These are phyloP conservation scores for Ptilodon capucinus DNA, from an alignment of 2,888 invertebrate species.

Conservation along the genomic window DNA sequence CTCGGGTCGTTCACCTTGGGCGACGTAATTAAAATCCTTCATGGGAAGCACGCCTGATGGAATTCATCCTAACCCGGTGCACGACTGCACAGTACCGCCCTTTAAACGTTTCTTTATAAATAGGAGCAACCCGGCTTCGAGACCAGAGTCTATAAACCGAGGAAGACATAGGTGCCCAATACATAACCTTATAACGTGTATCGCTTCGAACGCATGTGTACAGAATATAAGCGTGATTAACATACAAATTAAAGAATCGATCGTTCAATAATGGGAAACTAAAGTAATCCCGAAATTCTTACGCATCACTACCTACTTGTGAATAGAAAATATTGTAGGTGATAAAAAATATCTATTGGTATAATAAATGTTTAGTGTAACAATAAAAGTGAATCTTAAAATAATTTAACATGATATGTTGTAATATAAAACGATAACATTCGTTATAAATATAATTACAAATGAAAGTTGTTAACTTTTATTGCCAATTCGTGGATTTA, in stretches of 20 bases:
- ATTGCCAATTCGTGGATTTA: not conserved
- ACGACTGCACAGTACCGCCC: constrained; percentile 69
- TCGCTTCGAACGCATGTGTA: not conserved
- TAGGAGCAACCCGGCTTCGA: constrained; percentile 54
- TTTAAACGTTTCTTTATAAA: constrained; percentile 74
- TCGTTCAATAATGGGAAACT: not conserved
- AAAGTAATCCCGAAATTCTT: not conserved
- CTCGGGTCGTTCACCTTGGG: constrained; percentile 62
- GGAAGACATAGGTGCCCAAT: not conserved
- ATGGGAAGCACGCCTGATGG: constrained; percentile 78
- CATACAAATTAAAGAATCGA: not conserved
- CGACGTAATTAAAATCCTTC: constrained; percentile 81
- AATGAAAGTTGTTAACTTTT: not conserved
- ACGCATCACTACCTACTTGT: too few relatives aligned
- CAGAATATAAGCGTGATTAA: not conserved
- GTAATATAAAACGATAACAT: not conserved
- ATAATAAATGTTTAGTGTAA: too few relatives aligned
- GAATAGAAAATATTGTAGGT: too few relatives aligned
- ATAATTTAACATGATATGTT: not conserved
- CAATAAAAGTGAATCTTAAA: too few relatives aligned
- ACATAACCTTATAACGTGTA: not conserved
- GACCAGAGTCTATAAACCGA: constrained; percentile 4
- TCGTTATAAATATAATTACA: not conserved
- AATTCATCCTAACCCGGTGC: constrained; percentile 75
- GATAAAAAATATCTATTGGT: too few relatives aligned